Conservation (phyloP, 1,140 invertebrate genomes). For the Diachasma alloeum region DNA sequence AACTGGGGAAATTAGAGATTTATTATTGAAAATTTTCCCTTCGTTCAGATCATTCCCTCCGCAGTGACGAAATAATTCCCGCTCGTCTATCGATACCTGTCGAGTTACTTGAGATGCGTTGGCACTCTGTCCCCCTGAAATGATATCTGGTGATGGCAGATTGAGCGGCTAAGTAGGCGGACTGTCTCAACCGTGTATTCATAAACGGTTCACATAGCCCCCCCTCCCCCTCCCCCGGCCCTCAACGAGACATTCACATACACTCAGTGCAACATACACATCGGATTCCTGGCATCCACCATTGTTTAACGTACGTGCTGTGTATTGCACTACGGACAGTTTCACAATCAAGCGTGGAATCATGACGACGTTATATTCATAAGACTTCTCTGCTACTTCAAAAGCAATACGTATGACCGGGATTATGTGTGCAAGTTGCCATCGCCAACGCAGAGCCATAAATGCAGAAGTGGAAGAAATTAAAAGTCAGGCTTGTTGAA, state of each 20-base stretch:
- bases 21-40: too few relatives aligned
- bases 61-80: background rate
- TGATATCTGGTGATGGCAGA: background rate
- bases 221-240: too few relatives aligned
- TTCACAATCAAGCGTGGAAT: slow-evolving; percentile 56
- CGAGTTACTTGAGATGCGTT: background rate
- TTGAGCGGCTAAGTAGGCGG: background rate
- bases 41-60: background rate
- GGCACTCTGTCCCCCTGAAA: background rate
- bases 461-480: background rate
- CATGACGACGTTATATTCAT: slow-evolving; percentile 56
- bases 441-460: slow-evolving; percentile 21
- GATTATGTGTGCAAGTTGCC: slow-evolving; percentile 12
- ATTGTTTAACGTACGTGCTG: slow-evolving; percentile 50
- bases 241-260: background rate
- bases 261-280: background rate
- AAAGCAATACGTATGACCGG: slow-evolving; percentile 18
- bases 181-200: background rate
- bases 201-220: too few relatives aligned
- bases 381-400: slow-evolving; percentile 34
- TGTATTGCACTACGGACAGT: slow-evolving; percentile 37
- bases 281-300: slow-evolving; percentile 27
- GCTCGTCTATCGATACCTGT: background rate
- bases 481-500: background rate
- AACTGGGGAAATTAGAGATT: too few relatives aligned